These are phyloP conservation scores for Steinernema feltiae DNA, from an alignment of 1,140 invertebrate species.

Conservation along the genomic window DNA sequence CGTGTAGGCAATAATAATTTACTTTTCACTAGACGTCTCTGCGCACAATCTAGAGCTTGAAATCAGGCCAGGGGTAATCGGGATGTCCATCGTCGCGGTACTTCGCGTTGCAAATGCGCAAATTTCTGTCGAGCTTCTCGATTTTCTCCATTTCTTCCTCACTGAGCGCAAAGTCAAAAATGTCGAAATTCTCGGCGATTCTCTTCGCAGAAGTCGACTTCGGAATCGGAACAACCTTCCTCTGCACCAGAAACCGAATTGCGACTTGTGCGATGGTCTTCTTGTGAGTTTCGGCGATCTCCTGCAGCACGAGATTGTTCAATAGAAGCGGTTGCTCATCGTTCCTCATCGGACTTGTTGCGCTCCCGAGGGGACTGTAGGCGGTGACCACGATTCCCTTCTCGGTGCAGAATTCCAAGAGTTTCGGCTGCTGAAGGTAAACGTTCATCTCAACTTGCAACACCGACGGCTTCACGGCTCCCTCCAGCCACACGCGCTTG, in stretches of 20 bases:
- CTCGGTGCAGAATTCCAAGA: conserved; percentile 69
- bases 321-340: conserved; percentile 52
- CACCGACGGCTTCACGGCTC: conserved; percentile 70
- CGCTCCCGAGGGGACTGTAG: conserved; percentile 74
- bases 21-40: no score
- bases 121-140: background rate
- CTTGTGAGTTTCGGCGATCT: conserved; percentile 30
- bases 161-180: background rate
- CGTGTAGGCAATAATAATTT: no score
- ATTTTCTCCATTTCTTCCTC: background rate
- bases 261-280: conserved; percentile 70
- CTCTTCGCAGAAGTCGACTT: conserved; percentile 69
- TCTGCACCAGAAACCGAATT: conserved; percentile 68
- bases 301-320: conserved; percentile 65
- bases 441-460: conserved; percentile 81
- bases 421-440: conserved; percentile 72
- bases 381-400: conserved; percentile 70
- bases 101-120: background rate
- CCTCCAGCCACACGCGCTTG: conserved; percentile 68
- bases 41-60: background rate
- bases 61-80: background rate
- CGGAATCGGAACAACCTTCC: conserved; percentile 71
- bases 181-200: conserved; percentile 69
- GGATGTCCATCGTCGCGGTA: background rate
- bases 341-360: conserved; percentile 55